phyloP scores from a whole-genome alignment of 2,888 invertebrate species.

The Leptopilina drosophilae region DNA sequence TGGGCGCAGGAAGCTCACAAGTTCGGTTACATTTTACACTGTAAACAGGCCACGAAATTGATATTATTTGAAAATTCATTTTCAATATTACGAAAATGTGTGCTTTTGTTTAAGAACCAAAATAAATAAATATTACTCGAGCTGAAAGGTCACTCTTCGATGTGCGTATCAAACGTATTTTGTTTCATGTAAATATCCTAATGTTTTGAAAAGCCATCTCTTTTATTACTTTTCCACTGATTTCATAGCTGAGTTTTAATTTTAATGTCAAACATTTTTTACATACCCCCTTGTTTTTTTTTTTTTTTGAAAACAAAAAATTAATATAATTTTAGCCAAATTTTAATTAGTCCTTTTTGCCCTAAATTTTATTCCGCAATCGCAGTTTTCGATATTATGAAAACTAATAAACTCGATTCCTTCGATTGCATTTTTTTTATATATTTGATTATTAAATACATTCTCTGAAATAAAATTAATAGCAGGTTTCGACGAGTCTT shows the following conservation, averaged over 20 bases:
- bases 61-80: conserved; percentile 1
- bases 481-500: not conserved
- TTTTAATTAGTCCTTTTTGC: no score
- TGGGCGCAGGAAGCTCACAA: not conserved
- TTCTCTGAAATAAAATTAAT: conserved; percentile 9
- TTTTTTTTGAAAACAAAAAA: no score
- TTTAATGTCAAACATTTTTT: not conserved
- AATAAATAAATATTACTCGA: not conserved
- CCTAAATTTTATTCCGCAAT: no score
- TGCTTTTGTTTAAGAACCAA: not conserved
- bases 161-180: not conserved
- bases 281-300: no score
- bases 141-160: not conserved
- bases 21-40: conserved; percentile 10
- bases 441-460: not conserved
- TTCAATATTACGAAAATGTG: not conserved
- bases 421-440: not conserved
- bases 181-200: no score
- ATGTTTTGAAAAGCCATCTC: no score
- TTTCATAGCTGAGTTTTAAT: not conserved
- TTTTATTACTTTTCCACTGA: no score
- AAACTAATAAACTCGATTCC: no score
- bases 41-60: not conserved
- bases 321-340: no score
- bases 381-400: no score